Evolutionary conservation across 2,113 vertebrate genomes (phyloP).

Genomic region (Phrynocephalus versicolor): DNA sequence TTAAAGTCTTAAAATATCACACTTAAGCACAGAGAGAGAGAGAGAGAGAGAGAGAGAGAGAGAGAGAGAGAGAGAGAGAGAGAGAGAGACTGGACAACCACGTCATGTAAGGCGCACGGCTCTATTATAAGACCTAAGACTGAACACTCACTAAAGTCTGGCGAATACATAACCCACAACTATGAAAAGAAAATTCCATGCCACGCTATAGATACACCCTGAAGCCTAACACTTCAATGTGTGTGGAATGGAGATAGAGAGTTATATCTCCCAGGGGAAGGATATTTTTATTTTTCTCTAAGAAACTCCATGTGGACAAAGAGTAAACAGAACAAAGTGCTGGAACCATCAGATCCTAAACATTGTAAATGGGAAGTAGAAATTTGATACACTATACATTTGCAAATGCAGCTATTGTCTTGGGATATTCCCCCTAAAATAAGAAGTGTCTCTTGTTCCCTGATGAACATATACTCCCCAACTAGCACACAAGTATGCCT

Average conservation of each 20-base stretch:
- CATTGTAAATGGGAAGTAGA: neutral
- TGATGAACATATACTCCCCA: neutral
- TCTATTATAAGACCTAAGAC: no score
- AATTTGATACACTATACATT: neutral
- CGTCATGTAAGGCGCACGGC: neutral
- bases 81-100: neutral
- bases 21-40: neutral
- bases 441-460: neutral
- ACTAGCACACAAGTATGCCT: neutral
- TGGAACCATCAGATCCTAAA: neutral
- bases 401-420: neutral
- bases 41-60: neutral
- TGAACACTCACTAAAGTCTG: neutral
- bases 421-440: neutral
- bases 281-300: neutral
- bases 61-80: neutral
- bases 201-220: neutral
- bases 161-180: neutral
- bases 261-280: neutral
- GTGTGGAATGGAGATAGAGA: neutral
- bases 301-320: neutral
- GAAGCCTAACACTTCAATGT: neutral
- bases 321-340: no score
- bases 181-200: neutral
- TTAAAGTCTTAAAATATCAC: neutral